Percentiles rank a stretch among this genome's conserved stretches.
phyloP scores from a whole-genome alignment of 2,113 vertebrate genomes.

The Saguinus imperator region DNA sequence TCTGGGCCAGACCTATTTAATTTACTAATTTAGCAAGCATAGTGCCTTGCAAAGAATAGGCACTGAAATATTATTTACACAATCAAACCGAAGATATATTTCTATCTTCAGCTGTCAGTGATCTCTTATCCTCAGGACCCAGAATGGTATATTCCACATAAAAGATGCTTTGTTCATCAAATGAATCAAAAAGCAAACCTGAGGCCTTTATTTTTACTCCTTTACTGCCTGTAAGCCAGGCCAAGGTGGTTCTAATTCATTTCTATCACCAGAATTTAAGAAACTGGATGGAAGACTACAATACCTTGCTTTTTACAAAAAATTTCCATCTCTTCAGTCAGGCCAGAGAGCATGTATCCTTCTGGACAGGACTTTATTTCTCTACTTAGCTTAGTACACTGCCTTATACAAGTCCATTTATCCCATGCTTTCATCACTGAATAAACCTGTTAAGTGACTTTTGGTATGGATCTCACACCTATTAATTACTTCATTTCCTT shows the following conservation, averaged over 20 bases:
- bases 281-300: slow-evolving; percentile 17
- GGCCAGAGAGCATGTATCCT: not conserved
- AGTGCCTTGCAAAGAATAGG: not conserved
- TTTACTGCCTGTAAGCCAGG: slow-evolving; percentile 18
- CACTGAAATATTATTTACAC: slow-evolving; percentile 43
- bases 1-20: not conserved
- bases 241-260: not conserved
- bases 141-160: not conserved
- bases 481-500: slow-evolving; percentile 22
- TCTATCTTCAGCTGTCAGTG: not conserved
- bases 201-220: slow-evolving; percentile 26
- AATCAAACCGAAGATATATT: slow-evolving; percentile 13
- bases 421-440: not conserved
- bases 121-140: slow-evolving; percentile 17
- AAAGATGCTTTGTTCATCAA: not conserved
- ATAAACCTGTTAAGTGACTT: slow-evolving; percentile 26
- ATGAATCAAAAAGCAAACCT: not conserved
- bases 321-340: not conserved
- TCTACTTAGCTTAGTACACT: not conserved
- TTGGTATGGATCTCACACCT: not conserved
- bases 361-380: not conserved
- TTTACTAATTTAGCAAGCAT: not conserved
- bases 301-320: not conserved
- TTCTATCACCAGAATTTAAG: slow-evolving; percentile 12
- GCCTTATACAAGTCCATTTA: not conserved